Base-by-base conservation (phyloP, 2,113 vertebrate genomes). In the Esox niger region DNA sequence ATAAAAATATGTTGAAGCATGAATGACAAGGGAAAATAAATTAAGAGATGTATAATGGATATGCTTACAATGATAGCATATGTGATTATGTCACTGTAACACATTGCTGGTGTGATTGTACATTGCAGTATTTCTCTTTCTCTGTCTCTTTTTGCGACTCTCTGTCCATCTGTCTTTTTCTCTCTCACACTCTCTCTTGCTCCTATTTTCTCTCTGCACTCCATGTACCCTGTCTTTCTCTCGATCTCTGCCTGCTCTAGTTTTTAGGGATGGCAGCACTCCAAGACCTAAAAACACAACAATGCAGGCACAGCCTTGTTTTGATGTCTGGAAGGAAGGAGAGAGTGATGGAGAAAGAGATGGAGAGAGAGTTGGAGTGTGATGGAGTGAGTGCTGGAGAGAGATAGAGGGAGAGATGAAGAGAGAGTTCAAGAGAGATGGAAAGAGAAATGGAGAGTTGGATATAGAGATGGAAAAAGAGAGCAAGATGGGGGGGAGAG, bases 181-280 rank as follows among this genome's bases (percentile, higher is more conserved):
- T n/a, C n/a, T n/a, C 77, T 79, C 79, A 70, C 79, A 62, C n/a
- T n/a, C n/a, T n/a, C 77, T 79, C 79, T 72, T 80, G 64, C 71
- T 29, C 64, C 73, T 86, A 76, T 27, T 56, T 54, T 62, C 31
- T 54, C 20, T 64, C 23, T 21, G 59, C 29, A 21, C 11, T 60
- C 54, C 7, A 13, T 71, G 2, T 10, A 17, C 76, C 78, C 70
- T 79, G 75, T 84, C 76, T 82, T 81, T 88, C 55, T 69, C 59
- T 64, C 64, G 58, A 13, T 62, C 83, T 79, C 82, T 84, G 76
- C 71, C 79, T 88, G 84, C 82, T 88, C 89, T 84, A 90, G 86
- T 88, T 89, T 82, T 84, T 83, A 69, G 87, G 84, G 84, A 90
- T 94, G 94, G 94, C 95, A 90, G 90, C 77, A 86, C 84, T 88